Base-by-base conservation (phyloP, 2,113 vertebrate genomes). In the Spheniscus mendiculus region DNA sequence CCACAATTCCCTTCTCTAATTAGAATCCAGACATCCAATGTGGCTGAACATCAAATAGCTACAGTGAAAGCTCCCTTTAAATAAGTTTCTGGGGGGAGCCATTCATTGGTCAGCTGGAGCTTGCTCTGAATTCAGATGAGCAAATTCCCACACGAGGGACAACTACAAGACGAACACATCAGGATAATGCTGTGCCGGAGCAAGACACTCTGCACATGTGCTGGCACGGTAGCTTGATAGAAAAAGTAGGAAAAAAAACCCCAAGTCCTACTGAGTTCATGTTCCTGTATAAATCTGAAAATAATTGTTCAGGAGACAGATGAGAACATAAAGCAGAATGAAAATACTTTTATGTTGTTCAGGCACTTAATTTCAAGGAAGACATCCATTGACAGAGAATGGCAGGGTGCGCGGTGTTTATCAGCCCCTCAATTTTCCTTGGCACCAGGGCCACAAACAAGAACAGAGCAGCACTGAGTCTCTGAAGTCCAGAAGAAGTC, bases 401-500 rank as follows among this genome's bases (percentile, higher is more conserved):
- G 94, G 91, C 89, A 76, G 95, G 94, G 94, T 91, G 94, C 67
- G 47, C 0, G 0, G 53, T 77, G 91, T 83, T 95, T 91, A 87
- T 96, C 87, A 80, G 74, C 78, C 67, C 53, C 78, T 93, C 67
- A 1, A 55, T 96, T 96, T 95, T 69, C 79, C 91, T 96, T 96
- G 97, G 96, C 97, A 38, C 27, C 0, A 3, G 38, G 79, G 63
- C 63, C 55, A 38, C 85, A 96, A 93, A 95, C 89, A 96, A 89
- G 89, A 96, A 94, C 87, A 96, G 92, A 96, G 59, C 50, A 91
- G 45, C 16, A 30, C 59, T 3, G 7, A 83, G 71, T 15, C 96
- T 97, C 94, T 96, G 96, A 97, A 96, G 91, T 96, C 87, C 81
- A 94, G 84, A 65, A 96, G 96, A 82, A 80, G 85, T 85, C 71